A percentile compares a stretch with the other conserved stretches of the same genome.
Conservation (phyloP, 2,888 invertebrate genomes). For the Thymelicus lineola region DNA sequence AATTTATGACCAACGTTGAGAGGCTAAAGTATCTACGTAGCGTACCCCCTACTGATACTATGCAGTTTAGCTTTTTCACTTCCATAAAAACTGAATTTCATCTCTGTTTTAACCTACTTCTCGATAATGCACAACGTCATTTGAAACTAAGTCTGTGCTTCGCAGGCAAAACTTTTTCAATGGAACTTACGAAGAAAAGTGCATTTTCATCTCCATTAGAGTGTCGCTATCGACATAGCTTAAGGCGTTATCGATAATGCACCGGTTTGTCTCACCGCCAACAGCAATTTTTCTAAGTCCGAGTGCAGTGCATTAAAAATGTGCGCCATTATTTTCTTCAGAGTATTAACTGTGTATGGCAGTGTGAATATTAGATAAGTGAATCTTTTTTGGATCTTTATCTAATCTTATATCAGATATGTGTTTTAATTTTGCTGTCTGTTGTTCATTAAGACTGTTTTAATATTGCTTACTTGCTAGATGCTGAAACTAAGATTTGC, state of each 20-base stretch:
- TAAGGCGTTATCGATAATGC: slow-evolving; percentile 36
- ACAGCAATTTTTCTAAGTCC: slow-evolving; percentile 27
- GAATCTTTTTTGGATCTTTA: too few species aligned
- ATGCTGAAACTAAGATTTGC: too few species aligned
- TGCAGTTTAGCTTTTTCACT: slow-evolving; percentile 3
- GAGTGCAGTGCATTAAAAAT: slow-evolving; percentile 27
- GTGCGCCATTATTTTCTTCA: slow-evolving; percentile 21
- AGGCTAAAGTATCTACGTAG: not conserved
- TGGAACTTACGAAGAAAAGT: slow-evolving; percentile 32
- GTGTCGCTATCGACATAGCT: slow-evolving; percentile 37
- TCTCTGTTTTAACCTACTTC: slow-evolving; percentile 22
- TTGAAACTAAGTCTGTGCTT: slow-evolving; percentile 24
- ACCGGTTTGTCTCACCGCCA: slow-evolving; percentile 32
- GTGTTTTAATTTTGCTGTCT: too few species aligned
- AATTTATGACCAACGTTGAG: not conserved
- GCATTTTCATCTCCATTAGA: slow-evolving; percentile 38
- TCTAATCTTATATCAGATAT: too few species aligned
- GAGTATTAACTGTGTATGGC: not conserved
- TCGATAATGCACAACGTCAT: slow-evolving; percentile 19
- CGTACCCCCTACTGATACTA: not conserved
- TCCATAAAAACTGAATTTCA: slow-evolving; percentile 7
- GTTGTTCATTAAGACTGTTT: too few species aligned
- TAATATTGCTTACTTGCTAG: too few species aligned
- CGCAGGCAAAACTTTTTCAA: slow-evolving; percentile 34
- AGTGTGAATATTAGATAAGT: too few species aligned